A percentile compares a stretch with the other conserved stretches of the same genome.
These are phyloP conservation scores for Drosophila stalkeri DNA, from an alignment of 2,888 invertebrate species.

Conservation along the genomic window DNA sequence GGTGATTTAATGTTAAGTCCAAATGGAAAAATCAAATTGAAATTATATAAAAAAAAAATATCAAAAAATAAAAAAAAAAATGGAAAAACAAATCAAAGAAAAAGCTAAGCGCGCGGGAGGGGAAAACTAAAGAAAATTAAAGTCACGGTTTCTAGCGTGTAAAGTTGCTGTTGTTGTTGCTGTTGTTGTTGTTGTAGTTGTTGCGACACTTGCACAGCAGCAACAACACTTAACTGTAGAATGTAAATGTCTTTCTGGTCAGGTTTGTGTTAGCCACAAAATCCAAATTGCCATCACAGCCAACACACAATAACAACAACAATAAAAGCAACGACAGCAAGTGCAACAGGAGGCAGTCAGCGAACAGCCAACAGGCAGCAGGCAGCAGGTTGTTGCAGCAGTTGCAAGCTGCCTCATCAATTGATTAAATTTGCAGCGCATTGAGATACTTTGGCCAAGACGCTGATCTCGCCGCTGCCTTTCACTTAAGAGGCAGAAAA, in stretches of 20 bases:
- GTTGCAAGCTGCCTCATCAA: conserved; percentile 74
- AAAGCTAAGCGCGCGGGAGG: conserved; percentile 28
- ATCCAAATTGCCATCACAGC: conserved; percentile 76
- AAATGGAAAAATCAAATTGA: conserved; percentile 66
- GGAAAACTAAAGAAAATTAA: conserved; percentile 73
- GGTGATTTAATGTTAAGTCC: conserved; percentile 75
- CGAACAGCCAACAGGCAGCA: conserved; percentile 14
- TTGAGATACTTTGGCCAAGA: conserved; percentile 64
- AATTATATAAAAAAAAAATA: conserved; percentile 67
- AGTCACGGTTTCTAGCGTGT: conserved; percentile 82
- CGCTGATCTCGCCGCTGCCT: conserved; percentile 76
- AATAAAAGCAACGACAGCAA: conserved; percentile 63
- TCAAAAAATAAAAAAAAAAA: not conserved
- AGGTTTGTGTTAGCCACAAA: conserved; percentile 73
- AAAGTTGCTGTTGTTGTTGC: conserved; percentile 67
- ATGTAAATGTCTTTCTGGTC: conserved; percentile 80
- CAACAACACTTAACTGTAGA: conserved; percentile 68
- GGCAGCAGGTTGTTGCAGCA: conserved; percentile 30
- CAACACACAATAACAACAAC: conserved; percentile 49
- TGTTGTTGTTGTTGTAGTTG: conserved; percentile 32
- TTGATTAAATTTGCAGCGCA: conserved; percentile 78
- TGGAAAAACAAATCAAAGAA: conserved; percentile 69
- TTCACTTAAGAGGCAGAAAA: conserved; percentile 65
- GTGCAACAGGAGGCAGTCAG: conserved; percentile 51
- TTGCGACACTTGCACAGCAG: conserved; percentile 68